Percentiles rank a stretch among this genome's conserved stretches.
Evolutionary conservation across 2,888 invertebrate species (phyloP).

Genomic region (Ceraclea dissimilis): DNA sequence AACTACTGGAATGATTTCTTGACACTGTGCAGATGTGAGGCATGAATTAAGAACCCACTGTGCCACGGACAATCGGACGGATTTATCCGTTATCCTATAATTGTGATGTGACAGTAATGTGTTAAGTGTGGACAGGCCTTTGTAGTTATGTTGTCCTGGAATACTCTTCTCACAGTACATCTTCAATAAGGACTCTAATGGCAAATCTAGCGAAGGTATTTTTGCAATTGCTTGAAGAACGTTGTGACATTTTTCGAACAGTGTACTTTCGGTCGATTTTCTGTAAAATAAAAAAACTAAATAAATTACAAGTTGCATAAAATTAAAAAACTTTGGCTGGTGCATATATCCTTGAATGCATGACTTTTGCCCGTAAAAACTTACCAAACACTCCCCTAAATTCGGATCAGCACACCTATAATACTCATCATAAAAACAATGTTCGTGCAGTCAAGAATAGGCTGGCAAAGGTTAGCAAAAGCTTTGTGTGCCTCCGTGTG

Average conservation of each 20-base stretch:
- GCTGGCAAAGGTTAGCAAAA: no score
- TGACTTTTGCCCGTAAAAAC: no score
- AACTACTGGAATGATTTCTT: slow-evolving; percentile 28
- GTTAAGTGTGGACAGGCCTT: slow-evolving; percentile 35
- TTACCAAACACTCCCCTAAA: no score
- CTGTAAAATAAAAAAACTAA: slow-evolving; percentile 19
- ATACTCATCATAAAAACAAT: no score
- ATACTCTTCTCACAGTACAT: slow-evolving; percentile 35
- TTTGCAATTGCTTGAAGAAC: slow-evolving; percentile 35
- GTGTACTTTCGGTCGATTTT: slow-evolving; percentile 26
- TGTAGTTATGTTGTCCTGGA: slow-evolving; percentile 37
- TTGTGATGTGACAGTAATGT: slow-evolving; percentile 35
- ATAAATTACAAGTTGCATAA: no score
- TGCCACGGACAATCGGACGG: slow-evolving; percentile 33
- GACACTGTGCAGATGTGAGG: slow-evolving; percentile 23
- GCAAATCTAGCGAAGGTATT: slow-evolving; percentile 32
- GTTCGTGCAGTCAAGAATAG: no score
- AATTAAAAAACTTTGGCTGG: no score
- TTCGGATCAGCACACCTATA: no score
- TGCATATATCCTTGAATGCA: no score
- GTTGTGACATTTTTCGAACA: slow-evolving; percentile 36
- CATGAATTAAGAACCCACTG: slow-evolving; percentile 33
- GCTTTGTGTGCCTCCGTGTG: no score
- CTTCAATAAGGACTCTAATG: slow-evolving; percentile 36
- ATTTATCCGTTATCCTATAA: slow-evolving; percentile 34